A percentile compares a stretch with the other conserved stretches of the same genome.
These are phyloP conservation scores for Phocoena phocoena DNA, from an alignment of 2,113 vertebrate species.

Conservation along the genomic window DNA sequence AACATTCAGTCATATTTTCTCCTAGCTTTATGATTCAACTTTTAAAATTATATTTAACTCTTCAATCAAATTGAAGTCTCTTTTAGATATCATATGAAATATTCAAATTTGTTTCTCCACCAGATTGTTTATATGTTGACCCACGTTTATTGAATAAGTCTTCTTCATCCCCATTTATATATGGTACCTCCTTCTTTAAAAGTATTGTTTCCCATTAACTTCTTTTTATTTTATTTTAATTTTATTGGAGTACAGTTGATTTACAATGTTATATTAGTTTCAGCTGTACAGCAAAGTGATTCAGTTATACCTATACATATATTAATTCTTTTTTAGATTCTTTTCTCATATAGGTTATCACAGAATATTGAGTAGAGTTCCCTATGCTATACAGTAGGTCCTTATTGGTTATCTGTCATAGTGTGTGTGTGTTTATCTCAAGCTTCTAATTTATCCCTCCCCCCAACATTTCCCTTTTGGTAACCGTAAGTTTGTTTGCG, in stretches of 20 bases:
- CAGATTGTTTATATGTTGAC: neutral
- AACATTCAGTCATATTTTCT: slow-evolving; percentile 26
- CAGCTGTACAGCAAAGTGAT: neutral
- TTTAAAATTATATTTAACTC: slow-evolving; percentile 6
- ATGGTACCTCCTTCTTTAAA: neutral
- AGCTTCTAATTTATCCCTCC: neutral
- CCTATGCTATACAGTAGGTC: neutral
- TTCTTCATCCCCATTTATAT: neutral
- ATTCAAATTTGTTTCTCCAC: neutral
- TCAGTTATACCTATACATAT: neutral
- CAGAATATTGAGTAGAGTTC: neutral
- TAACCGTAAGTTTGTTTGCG: neutral
- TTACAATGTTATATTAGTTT: neutral
- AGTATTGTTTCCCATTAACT: neutral
- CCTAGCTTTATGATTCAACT: neutral
- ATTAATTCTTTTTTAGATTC: neutral
- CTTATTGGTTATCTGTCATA: neutral
- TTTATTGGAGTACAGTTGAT: neutral
- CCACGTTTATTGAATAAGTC: neutral
- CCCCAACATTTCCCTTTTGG: neutral
- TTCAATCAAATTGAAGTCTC: neutral
- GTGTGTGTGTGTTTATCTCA: neutral
- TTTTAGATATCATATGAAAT: slow-evolving; percentile 37
- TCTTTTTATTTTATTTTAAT: neutral
- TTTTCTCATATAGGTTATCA: neutral